Evolutionary conservation across 1,140 invertebrate genomes (phyloP).

Genomic region (Grapholita molesta): DNA sequence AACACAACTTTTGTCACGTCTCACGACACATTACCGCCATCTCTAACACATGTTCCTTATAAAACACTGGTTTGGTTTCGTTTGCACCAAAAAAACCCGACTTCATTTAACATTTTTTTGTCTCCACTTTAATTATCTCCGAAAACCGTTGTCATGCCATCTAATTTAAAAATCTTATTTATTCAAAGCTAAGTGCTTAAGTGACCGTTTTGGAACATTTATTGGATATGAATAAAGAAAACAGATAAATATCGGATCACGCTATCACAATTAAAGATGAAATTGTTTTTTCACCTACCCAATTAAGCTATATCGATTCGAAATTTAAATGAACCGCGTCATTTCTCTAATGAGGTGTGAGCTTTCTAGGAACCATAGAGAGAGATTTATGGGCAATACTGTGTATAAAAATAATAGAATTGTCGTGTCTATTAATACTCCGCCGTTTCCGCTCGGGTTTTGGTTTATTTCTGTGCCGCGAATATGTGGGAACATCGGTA

Average conservation of each 20-base stretch:
- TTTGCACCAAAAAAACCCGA: neutral
- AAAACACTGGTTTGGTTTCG: neutral
- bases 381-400: constrained; percentile 69
- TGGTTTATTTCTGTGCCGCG: constrained; percentile 72
- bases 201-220: neutral
- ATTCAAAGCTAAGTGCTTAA: constrained; percentile 1
- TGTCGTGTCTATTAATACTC: constrained; percentile 75
- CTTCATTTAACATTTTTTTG: neutral
- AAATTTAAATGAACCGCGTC: constrained; percentile 36
- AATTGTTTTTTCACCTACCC: neutral
- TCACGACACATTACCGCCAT: no score
- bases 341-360: constrained; percentile 57
- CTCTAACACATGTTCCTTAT: neutral
- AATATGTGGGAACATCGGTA: constrained; percentile 40
- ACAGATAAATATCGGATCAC: neutral
- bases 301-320: constrained; percentile 19
- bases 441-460: constrained; percentile 70
- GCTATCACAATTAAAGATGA: neutral
- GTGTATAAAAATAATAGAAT: constrained; percentile 77
- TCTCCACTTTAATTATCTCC: neutral
- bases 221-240: constrained; percentile 1
- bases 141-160: neutral
- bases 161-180: neutral
- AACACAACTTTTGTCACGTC: neutral
- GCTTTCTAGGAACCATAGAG: constrained; percentile 60